Conservation (phyloP, 2,113 vertebrate species). For the Lonchura striata region DNA sequence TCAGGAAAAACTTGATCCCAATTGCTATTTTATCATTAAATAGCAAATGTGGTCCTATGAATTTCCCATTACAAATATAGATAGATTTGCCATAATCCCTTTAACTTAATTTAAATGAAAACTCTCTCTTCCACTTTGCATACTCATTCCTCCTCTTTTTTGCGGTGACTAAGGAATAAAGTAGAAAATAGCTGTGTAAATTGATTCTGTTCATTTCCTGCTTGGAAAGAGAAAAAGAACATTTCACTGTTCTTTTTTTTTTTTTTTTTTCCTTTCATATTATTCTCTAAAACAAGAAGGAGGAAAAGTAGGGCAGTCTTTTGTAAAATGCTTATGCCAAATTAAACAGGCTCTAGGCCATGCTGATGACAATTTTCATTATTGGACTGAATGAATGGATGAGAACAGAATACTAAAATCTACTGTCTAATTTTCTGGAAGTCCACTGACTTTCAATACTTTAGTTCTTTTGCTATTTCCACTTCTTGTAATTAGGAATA, state of each 20-base stretch:
- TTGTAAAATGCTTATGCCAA: neutral
- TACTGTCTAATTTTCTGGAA: neutral
- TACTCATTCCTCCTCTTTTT: neutral
- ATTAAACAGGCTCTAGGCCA: neutral
- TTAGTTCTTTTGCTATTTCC: neutral
- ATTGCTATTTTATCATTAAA: neutral
- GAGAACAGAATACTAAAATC: neutral
- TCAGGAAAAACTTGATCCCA: neutral
- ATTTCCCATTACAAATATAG: neutral
- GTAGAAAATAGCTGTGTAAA: neutral
- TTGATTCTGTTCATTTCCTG: neutral
- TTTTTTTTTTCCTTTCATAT: neutral
- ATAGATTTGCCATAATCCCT: neutral
- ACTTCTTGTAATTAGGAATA: neutral
- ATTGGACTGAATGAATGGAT: neutral
- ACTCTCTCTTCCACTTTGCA: neutral
- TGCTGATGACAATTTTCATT: neutral
- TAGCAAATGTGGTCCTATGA: neutral
- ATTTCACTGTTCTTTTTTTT: neutral
- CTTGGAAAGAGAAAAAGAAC: neutral
- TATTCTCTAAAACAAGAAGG: neutral
- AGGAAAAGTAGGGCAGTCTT: neutral
- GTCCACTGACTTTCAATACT: neutral
- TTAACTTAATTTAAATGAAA: neutral
- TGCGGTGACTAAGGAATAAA: neutral